A percentile compares a stretch with the other conserved stretches of the same genome.
Conservation (phyloP, 2,888 invertebrate genomes). For the Sericinus montela region DNA sequence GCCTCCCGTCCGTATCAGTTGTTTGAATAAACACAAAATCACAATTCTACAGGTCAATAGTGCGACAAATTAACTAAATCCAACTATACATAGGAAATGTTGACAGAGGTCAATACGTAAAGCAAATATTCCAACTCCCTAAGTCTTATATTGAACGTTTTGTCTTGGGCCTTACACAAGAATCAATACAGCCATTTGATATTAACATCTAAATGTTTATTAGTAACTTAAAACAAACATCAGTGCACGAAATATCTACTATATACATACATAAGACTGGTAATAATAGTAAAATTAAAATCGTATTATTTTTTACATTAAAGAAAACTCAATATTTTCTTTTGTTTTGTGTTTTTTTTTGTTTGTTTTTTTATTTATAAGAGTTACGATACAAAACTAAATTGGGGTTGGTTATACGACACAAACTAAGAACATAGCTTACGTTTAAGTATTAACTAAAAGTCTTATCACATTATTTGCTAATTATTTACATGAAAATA, state of each 20-base stretch:
- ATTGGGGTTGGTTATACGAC: constrained; percentile 47
- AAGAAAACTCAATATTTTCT: constrained; percentile 43
- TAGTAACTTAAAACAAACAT: constrained; percentile 66
- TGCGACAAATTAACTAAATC: constrained; percentile 44
- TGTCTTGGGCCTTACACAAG: constrained; percentile 47
- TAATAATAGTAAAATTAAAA: constrained; percentile 46
- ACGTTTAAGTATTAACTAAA: constrained; percentile 38
- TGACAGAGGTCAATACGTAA: constrained; percentile 33
- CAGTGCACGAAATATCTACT: constrained; percentile 69
- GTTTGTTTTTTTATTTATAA: constrained; percentile 43
- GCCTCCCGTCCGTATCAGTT: constrained; percentile 36
- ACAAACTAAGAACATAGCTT: constrained; percentile 51
- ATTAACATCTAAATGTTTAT: constrained; percentile 48
- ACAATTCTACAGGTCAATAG: constrained; percentile 33
- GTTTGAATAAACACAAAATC: constrained; percentile 41
- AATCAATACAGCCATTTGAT: constrained; percentile 66
- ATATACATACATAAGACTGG: constrained; percentile 69
- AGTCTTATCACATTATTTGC: constrained; percentile 37
- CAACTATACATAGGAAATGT: constrained; percentile 47
- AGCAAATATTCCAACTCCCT: constrained; percentile 42
- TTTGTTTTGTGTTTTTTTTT: constrained; percentile 46
- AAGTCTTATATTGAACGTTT: constrained; percentile 47
- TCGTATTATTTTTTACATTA: constrained; percentile 41
- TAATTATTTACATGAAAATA: constrained; percentile 53
- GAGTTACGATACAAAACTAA: constrained; percentile 27